Conservation (phyloP, 2,888 invertebrate species). For the Acanthosepion lycidas region DNA sequence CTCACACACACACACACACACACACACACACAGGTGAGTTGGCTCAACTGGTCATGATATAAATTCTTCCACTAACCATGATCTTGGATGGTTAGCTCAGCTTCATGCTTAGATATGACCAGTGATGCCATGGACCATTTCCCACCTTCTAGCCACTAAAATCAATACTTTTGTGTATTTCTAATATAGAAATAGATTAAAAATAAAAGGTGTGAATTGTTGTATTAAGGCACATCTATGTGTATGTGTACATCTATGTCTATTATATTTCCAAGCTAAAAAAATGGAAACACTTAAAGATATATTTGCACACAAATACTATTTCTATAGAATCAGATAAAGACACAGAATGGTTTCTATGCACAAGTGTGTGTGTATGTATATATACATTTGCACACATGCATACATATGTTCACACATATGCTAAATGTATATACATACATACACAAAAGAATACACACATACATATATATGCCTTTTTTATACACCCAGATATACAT, state of each 20-base stretch:
- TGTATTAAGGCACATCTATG: too few relatives aligned
- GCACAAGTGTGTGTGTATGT: background rate
- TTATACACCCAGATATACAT: too few relatives aligned
- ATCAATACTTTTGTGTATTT: background rate
- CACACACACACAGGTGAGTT: background rate
- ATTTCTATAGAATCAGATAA: too few relatives aligned
- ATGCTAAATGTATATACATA: background rate
- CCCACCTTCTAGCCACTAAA: background rate
- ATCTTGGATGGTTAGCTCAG: background rate
- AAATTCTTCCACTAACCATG: background rate
- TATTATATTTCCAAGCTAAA: background rate
- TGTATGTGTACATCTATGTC: too few relatives aligned
- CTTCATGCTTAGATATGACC: background rate
- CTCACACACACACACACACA: background rate
- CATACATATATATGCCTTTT: background rate
- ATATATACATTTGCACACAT: background rate
- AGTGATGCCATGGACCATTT: background rate
- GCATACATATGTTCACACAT: background rate
- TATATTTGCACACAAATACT: too few relatives aligned
- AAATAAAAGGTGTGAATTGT: background rate
- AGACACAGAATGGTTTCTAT: background rate
- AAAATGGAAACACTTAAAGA: background rate
- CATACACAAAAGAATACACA: too few relatives aligned
- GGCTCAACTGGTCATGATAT: constrained; percentile 4
- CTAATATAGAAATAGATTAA: background rate